These are phyloP conservation scores for Melanaphis sacchari DNA, from an alignment of 1,140 invertebrate species.

Conservation along the genomic window DNA sequence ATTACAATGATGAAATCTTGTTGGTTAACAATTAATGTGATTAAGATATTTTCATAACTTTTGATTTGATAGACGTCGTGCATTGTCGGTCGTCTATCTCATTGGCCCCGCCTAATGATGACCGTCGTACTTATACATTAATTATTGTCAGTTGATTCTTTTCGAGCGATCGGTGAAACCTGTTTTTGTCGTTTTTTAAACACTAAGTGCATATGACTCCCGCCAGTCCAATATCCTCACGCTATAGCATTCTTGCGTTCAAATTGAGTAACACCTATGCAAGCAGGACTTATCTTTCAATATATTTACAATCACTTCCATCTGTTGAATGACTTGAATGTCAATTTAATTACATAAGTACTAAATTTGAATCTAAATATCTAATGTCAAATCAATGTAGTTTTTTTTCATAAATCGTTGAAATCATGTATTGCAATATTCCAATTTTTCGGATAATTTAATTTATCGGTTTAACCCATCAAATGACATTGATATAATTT, in stretches of 20 bases:
- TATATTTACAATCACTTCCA: neutral
- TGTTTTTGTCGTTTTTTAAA: neutral
- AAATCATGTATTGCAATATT: neutral
- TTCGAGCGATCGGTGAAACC: neutral
- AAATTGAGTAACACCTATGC: neutral
- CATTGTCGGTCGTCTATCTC: neutral
- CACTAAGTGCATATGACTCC: neutral
- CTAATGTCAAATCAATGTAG: neutral
- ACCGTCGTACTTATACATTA: neutral
- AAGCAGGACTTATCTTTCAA: neutral
- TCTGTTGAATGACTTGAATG: neutral
- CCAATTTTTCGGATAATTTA: neutral
- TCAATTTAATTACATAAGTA: neutral
- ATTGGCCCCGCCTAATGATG: neutral
- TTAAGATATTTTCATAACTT: neutral
- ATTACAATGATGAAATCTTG: neutral
- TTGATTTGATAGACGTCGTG: neutral
- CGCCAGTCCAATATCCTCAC: neutral
- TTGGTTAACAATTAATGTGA: neutral
- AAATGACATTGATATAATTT: neutral
- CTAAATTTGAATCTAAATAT: neutral
- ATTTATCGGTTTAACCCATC: neutral
- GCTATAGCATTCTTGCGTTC: neutral
- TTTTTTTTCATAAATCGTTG: neutral
- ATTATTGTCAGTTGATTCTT: neutral